Base-by-base conservation (phyloP, 2,888 invertebrate species). In the Perdita meconis region DNA sequence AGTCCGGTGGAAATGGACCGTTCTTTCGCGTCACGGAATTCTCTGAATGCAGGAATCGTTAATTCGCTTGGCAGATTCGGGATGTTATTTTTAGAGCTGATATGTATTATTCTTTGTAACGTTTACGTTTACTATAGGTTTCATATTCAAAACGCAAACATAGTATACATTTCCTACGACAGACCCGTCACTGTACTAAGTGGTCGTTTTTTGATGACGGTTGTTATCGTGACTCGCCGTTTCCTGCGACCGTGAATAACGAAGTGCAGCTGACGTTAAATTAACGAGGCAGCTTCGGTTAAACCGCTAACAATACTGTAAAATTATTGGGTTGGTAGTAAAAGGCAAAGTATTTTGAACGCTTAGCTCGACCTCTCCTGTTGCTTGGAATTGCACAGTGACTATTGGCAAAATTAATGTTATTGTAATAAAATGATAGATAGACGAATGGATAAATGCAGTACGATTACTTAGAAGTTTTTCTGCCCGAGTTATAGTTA, bases 191-290 rank as follows among this genome's bases (percentile, higher is more conserved):
- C 77, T 85, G 83, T 84, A 88, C 87, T 90, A 91, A 92, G 89
- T 89, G 89, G 87, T 86, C 86, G 87, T 75, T 87, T 89, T 22
- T 89, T 90, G 89, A 92, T 90, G 91, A 92, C 90, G 85, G 91
- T 90, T 88, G 91, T 92, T 92, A 91, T 87, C 85, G 83, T 90
- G 91, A 92, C 91, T 87, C 86, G 89, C 88, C 86, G 91, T 90
- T 92, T 92, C 92, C 91, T 89, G 90, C 89, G 90, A 81, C 90
- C 90, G 84, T 91, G 90, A 89, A 88, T 87, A 89, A 85, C 82
- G 63, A 68, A 80, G 66, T 67, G 47, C 47, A 60, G 19, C 38
- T 24, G 67, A 50, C 40, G 55, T 38, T 59, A 64, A 69, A 83
- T 75, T 75, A 80, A 80, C 80, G 66, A 68, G 53, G 34, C 74